Evolutionary conservation across 2,888 invertebrate genomes (phyloP).

Genomic region (Leptinotarsa juncta): DNA sequence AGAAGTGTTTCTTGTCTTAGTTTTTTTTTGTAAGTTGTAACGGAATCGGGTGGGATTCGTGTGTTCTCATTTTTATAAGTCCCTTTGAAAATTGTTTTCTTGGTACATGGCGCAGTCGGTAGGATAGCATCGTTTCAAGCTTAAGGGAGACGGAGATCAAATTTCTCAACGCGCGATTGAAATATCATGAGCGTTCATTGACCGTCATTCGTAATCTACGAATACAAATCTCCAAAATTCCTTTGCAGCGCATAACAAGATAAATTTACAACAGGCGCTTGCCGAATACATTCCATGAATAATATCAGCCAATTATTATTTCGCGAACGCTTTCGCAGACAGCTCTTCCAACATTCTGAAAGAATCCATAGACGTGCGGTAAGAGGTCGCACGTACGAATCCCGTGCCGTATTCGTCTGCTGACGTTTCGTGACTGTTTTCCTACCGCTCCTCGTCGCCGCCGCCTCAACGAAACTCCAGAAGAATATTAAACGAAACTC

Average conservation of each 20-base stretch:
- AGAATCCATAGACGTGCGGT: constrained; percentile 38
- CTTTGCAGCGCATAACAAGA: background rate
- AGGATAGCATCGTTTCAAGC: background rate
- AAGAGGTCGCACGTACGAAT: constrained; percentile 50
- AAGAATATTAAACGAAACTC: constrained; percentile 44
- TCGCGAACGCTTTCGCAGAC: background rate
- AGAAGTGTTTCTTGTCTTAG: no score
- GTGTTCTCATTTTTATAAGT: no score
- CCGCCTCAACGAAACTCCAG: constrained; percentile 26
- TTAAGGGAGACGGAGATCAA: no score
- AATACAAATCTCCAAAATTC: no score
- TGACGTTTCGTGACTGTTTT: constrained; percentile 48
- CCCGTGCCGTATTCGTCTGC: constrained; percentile 52
- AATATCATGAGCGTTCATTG: no score
- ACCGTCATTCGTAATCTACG: no score
- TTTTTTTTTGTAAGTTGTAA: no score
- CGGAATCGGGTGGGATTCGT: no score
- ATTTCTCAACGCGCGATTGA: no score
- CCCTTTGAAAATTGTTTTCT: no score
- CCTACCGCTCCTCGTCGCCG: constrained; percentile 43
- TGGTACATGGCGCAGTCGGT: background rate
- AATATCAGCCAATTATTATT: background rate
- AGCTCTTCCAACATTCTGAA: constrained; percentile 17
- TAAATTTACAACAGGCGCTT: background rate
- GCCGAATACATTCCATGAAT: background rate